Evolutionary conservation across 2,888 invertebrate species (phyloP), one percentile per base, ranked within the genome.

Genomic region (Mycalesis mineus): DNA sequence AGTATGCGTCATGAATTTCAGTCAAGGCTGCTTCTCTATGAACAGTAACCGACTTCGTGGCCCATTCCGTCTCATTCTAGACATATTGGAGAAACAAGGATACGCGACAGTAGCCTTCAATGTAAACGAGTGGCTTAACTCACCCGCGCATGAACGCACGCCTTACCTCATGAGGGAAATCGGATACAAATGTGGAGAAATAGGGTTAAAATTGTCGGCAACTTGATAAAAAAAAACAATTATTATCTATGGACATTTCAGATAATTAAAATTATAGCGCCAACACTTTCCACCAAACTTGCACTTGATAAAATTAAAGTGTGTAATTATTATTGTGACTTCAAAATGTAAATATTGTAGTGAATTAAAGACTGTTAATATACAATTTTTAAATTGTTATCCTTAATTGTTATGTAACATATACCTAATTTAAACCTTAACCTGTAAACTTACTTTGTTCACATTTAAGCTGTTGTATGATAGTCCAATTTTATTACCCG

Each of bases 141-240:
- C 93, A 6, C 83, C 90, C 0, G 82, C 90, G 41, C 85, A 90
- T 67, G 93, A 94, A 75, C 91, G 91, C 67, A 91, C 92, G 61
- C 92, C 92, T 0, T 94, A 91, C 71, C 75, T 95, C 36, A 91
- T 93, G 88, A 84, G 92, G 41, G 90, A 91, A 60, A 65, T 88
- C 1, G 77, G 72, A 0, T 82, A 84, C 68, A 83, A 74, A 82
- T 94, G 77, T 75, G 90, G 80, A 52, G 88, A 78, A 81, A 87
- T 84, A 63, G 88, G 80, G 62, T 81, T 80, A 72, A 87, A 80
- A 56, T 63, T 87, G 0, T 69, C 75, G 0, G 77, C 78, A 11
- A 75, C 75, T 50, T 85, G 79, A 83, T 49, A 42, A 37, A 28
- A 13, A 48, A n/a, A 59, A 53, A 33, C 9, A 6, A 33, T 33